phyloP scores from a whole-genome alignment of 2,888 invertebrate genomes.

The Platycheirus albimanus region DNA sequence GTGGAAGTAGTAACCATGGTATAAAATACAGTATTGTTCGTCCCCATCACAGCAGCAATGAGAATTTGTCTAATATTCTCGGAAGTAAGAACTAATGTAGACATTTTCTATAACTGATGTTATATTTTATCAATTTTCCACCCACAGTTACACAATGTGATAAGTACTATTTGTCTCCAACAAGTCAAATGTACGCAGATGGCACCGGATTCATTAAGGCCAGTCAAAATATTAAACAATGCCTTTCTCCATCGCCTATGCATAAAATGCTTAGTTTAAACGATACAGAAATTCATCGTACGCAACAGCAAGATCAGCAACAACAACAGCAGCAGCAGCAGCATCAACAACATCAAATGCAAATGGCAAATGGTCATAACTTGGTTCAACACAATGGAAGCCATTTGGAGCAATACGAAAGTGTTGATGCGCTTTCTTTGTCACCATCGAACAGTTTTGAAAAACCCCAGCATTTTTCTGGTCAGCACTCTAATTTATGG shows the following conservation, averaged over 20 bases:
- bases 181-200: slow-evolving; percentile 80
- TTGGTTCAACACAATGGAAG: slow-evolving; percentile 48
- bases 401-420: slow-evolving; percentile 53
- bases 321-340: too few relatives aligned
- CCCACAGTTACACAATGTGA: slow-evolving; percentile 79
- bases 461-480: slow-evolving; percentile 7
- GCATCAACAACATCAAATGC: slow-evolving; percentile 35
- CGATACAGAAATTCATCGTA: slow-evolving; percentile 34
- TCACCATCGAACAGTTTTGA: slow-evolving; percentile 50
- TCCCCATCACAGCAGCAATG: slow-evolving; percentile 47
- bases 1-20: slow-evolving; percentile 9
- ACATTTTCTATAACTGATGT: neutral
- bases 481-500: slow-evolving; percentile 50
- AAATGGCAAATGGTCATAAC: slow-evolving; percentile 28
- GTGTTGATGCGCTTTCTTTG: slow-evolving; percentile 44
- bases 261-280: slow-evolving; percentile 66
- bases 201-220: slow-evolving; percentile 81
- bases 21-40: slow-evolving; percentile 50
- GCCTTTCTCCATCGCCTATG: slow-evolving; percentile 79
- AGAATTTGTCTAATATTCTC: slow-evolving; percentile 45
- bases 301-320: slow-evolving; percentile 42
- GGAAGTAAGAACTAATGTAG: slow-evolving; percentile 31
- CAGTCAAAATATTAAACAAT: slow-evolving; percentile 81
- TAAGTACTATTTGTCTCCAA: slow-evolving; percentile 81
- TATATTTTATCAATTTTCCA: neutral